Base-by-base conservation (phyloP, 2,113 vertebrate species). In the Scomber colias region DNA sequence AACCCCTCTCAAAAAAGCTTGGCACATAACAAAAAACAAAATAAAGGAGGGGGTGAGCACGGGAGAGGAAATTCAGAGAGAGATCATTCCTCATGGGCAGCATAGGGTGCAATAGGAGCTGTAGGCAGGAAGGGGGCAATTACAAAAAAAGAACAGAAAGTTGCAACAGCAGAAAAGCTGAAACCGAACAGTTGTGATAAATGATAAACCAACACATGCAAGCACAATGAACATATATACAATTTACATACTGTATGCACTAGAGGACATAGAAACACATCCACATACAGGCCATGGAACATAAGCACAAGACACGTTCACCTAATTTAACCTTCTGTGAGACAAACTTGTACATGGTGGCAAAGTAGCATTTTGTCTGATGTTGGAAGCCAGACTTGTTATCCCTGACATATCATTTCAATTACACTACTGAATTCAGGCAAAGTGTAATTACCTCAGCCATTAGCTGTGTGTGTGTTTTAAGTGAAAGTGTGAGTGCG, bases 381-480 rank as follows among this genome's bases (percentile, higher is more conserved):
- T 63, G 65, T 67, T 59, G 24, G 64, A 75, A 68, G 62, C 61
- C 76, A 82, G 65, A 79, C 82, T 76, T 64, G 74, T 81, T 82
- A 77, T 79, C 81, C 73, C 66, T 67, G 67, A 84, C 79, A 83
- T 75, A 79, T 83, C 60, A 77, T 86, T 85, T 87, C 73, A 83
- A 84, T 86, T 83, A 81, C 55, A 75, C 69, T 73, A 59, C 68
- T 89, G 78, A 82, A 85, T 75, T 80, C 78, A 84, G 79, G 71
- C 74, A 61, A 57, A 55, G 76, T 73, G 66, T 85, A 90, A 89
- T 82, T 89, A 55, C 83, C 83, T 50, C 46, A 54, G 78, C 62
- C 65, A 90, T 90, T 89, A 87, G 78, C 70, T 59, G 44, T 48
- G 63, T 74, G 67, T 60, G 64, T 76, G 46, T 67, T 49, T 53